Evolutionary conservation across 1,140 invertebrate species (phyloP), one percentile per base, ranked within the genome.

Genomic region (Caerostris extrusa): DNA sequence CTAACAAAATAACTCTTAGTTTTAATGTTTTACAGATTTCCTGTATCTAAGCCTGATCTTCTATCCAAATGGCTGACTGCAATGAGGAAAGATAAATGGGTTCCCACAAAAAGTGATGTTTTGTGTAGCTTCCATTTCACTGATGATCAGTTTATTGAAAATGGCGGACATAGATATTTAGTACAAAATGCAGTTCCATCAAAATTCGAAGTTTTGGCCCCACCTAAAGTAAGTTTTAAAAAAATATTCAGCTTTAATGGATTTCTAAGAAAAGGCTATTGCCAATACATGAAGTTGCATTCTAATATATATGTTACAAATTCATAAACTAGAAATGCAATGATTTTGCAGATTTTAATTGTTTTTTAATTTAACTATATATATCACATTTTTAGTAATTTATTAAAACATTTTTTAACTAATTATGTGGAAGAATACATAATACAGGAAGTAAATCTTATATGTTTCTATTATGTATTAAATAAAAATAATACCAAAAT

Each of bases 21-120:
- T 77, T 71, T 53, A 58, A 58, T 83, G 61, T 55, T 53, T 77
- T 71, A 3, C 14, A 93, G 92, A 58, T 94, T 94, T 71, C 93
- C 93, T 7, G 14, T 90, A 55, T 90, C 87, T 10, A 94, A 94
- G 57, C 93, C 93, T 12, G 77, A 90, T 55, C 87, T 94, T 64
- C 55, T 94, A 2, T 3, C 55, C 3, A 94, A 90, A 86, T 94
- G 93, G 93, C 55, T 94, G 6, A 10, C 77, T 50, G 93, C 93
- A 57, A 94, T 94, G 87, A 67, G 87, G 10, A 94, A 94, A 14
- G 87, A 90, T 17, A 94, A 94, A 53, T 94, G 93, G 93, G 88
- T 90, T 58, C 93, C 93, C 3, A 85, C 87, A 3, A 83, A 90
- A 57, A 85, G 50, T 56, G 88, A 94, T 85, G 77, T 94, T 69